A percentile compares a stretch with the other conserved stretches of the same genome.
phyloP scores from a whole-genome alignment of 2,888 invertebrate species.

The Ichneumoninae sp. region DNA sequence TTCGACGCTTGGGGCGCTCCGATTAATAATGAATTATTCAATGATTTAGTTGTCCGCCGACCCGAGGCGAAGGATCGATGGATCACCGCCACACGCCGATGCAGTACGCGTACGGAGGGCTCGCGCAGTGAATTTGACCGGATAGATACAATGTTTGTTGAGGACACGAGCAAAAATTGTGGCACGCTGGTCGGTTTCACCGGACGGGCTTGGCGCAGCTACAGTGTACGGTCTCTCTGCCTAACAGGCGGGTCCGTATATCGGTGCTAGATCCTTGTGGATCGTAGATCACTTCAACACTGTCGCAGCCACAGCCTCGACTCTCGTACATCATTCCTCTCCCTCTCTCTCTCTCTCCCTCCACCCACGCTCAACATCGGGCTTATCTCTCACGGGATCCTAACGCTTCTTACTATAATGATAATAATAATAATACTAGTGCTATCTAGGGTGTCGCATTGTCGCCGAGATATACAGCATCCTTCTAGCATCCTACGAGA shows the following conservation, averaged over 20 bases:
- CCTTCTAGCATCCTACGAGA: background rate
- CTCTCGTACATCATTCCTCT: slow-evolving; percentile 68
- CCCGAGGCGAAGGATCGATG: slow-evolving; percentile 36
- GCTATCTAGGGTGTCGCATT: slow-evolving; percentile 40
- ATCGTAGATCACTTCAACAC: slow-evolving; percentile 74
- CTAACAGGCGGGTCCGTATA: slow-evolving; percentile 16
- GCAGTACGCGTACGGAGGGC: background rate
- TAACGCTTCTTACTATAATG: slow-evolving; percentile 39
- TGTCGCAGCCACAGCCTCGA: slow-evolving; percentile 69
- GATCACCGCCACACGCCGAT: slow-evolving; percentile 14
- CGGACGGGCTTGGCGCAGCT: background rate
- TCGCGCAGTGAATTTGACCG: slow-evolving; percentile 5
- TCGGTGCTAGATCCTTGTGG: slow-evolving; percentile 58
- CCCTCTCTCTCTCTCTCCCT: slow-evolving; percentile 53
- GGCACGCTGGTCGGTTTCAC: slow-evolving; percentile 18
- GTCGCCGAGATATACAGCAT: slow-evolving; percentile 50
- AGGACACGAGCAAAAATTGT: background rate
- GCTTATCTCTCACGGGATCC: slow-evolving; percentile 56
- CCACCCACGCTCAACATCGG: slow-evolving; percentile 52
- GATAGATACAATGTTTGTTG: background rate
- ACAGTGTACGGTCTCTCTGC: background rate
- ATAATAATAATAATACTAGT: slow-evolving; percentile 15
- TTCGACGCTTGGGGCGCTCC: background rate
- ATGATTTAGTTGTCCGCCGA: slow-evolving; percentile 44
- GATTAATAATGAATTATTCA: slow-evolving; percentile 44